These are phyloP conservation scores for Cerastis rubricosa DNA, from an alignment of 2,888 invertebrate genomes.

Conservation along the genomic window DNA sequence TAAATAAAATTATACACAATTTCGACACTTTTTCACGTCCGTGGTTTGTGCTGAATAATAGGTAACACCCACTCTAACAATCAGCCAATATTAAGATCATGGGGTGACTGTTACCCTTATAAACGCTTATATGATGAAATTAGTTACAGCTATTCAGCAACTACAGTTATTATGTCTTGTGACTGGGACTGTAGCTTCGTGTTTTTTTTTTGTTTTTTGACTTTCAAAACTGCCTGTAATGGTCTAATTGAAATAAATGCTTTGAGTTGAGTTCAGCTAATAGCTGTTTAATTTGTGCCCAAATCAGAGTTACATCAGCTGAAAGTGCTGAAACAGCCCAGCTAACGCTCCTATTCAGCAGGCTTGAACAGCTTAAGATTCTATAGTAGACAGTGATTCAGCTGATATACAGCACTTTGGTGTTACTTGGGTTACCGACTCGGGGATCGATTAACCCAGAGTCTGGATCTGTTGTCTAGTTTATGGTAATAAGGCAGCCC, in stretches of 20 bases:
- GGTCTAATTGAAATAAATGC: too few relatives aligned
- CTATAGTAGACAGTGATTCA: background rate
- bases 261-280: too few relatives aligned
- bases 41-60: too few relatives aligned
- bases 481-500: background rate
- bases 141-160: background rate
- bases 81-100: too few relatives aligned
- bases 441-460: background rate
- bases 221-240: too few relatives aligned
- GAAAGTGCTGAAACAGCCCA: background rate
- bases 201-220: too few relatives aligned
- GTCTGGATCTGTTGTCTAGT: background rate
- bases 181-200: too few relatives aligned
- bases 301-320: background rate
- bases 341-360: background rate
- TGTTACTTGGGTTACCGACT: background rate
- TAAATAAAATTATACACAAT: too few relatives aligned
- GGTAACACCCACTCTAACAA: too few relatives aligned
- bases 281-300: background rate
- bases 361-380: constrained; percentile 1
- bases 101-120: background rate
- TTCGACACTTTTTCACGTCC: too few relatives aligned
- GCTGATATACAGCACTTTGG: background rate
- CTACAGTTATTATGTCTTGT: too few relatives aligned
- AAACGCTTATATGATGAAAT: background rate